Base-by-base conservation (phyloP, 2,113 vertebrate species). In the Poecilia latipinna region DNA sequence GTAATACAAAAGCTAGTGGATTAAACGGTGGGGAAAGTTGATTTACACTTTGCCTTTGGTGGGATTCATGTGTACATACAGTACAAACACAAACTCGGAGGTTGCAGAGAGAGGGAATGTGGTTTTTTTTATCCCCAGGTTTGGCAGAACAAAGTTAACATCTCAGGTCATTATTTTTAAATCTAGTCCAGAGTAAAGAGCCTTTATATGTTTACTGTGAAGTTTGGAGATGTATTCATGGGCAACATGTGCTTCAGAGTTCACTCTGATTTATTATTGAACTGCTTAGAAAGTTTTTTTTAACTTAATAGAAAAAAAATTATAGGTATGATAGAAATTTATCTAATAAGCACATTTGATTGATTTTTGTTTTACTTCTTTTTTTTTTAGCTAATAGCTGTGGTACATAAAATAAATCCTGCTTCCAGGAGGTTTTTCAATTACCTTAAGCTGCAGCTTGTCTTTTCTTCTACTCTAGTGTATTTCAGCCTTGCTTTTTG, bases 1-100 rank as follows among this genome's bases (percentile, higher is more conserved):
- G 80, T 93, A 93, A 93, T 93, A 90, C 86, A 90, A 91, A 90
- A 90, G 76, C 83, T 86, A 84, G 84, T 93, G 91, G 91, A 93
- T 93, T 93, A 92, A 91, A 85, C 75, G 82, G 71, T 76, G 31
- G 74, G 82, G 79, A 89, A 84, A 68, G 74, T 83, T 88, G 84
- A 85, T 92, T 90, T 91, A 84, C 74, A 77, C 80, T 81, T 64
- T 57, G 87, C 84, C 84, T 82, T 87, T 84, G 84, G 88, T 87
- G 70, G 70, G 61, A 86, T 79, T 82, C 61, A 82, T 8, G 76
- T 29, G 83, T n/a, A 85, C 70, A 85, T 80, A 90, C 66, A 82
- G 78, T 76, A 68, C 31, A 77, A 62, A 70, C 51, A 61, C n/a
- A 63, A 8, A 31, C 26, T 33, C 10, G 31, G 48, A 11, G 32